Base-by-base conservation (phyloP, 2,113 vertebrate species). In the Chinchilla lanigera region DNA sequence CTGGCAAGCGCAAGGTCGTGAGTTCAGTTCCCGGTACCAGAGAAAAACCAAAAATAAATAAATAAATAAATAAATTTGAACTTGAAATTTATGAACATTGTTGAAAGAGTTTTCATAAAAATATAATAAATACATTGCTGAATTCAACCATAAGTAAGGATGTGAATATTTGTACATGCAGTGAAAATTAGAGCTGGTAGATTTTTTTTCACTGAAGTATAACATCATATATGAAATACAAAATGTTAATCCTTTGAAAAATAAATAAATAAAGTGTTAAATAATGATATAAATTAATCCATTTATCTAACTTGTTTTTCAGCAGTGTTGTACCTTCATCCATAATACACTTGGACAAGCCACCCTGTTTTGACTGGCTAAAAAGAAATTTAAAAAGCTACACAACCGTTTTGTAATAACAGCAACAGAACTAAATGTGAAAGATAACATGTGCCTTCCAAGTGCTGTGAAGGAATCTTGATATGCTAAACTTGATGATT, bases 201-300 rank as follows among this genome's bases (percentile, higher is more conserved):
- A 5, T 52, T 44, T 14, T 67, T 56, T 8, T 4, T 20, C 14
- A 67, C 73, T 97, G 95, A 85, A 44, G 69, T 41, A 90, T 17
- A 81, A 52, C 41, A 82, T 65, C 41, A 38, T 65, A 47, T 28
- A 33, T 93, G 80, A 92, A 86, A 95, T 71, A 88, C 11, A 96
- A 92, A 90, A 90, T 96, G 30, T 92, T 93, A 88, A 92, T 85
- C 54, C 16, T 67, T 63, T 94, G 87, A 97, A 24, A 88, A 97
- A 91, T 95, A 82, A n/a, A n/a, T n/a, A n/a, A n/a, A 96, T 91
- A 94, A 96, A 96, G 96, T 89, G 38, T 67, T 90, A 92, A 90
- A 16, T 65, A 44, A 88, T 94, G 94, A 96, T 85, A 54, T 58
- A 95, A 50, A 87, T 88, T 95, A 96, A 94, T 71, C 38, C 87